Percentiles rank a stretch among this genome's conserved stretches.
Conservation (phyloP, 2,113 vertebrate genomes). For the Eretmochelys imbricata region DNA sequence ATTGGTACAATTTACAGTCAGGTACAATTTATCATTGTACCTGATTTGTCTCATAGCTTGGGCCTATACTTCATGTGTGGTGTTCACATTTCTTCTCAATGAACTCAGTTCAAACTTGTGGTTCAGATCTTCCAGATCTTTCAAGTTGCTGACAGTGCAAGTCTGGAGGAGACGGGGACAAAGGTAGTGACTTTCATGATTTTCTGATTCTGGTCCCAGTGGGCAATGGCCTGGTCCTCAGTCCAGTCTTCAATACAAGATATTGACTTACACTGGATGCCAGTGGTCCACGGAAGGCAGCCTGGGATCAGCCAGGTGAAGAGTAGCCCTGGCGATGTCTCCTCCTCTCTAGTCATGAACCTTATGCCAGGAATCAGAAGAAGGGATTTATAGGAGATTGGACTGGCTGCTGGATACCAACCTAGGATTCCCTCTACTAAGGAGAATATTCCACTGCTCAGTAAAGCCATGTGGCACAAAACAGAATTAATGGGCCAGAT, state of each 20-base stretch:
- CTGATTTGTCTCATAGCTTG: not conserved
- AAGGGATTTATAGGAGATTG: not conserved
- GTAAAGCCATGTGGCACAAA: not conserved
- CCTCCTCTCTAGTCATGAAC: not conserved
- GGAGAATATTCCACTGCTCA: not conserved
- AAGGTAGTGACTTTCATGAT: not conserved
- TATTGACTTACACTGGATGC: not conserved
- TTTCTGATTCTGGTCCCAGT: rapidly evolving
- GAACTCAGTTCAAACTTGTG: not conserved
- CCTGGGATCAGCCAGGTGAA: not conserved
- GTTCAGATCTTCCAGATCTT: not conserved
- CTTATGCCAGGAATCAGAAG: not conserved
- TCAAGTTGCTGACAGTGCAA: not conserved
- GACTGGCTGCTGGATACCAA: not conserved
- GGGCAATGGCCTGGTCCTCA: rapidly evolving
- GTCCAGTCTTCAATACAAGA: not conserved
- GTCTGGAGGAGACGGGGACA: not conserved
- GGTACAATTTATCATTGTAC: not conserved
- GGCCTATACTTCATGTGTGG: not conserved
- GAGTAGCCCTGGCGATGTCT: not conserved
- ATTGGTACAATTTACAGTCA: too few relatives aligned
- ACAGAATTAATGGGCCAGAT: slow-evolving; percentile 23
- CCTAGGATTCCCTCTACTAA: not conserved
- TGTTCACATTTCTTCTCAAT: not conserved
- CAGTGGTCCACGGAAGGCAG: not conserved